phyloP scores from a whole-genome alignment of 2,797 vertebrate genomes.

The Esox lucius region DNA sequence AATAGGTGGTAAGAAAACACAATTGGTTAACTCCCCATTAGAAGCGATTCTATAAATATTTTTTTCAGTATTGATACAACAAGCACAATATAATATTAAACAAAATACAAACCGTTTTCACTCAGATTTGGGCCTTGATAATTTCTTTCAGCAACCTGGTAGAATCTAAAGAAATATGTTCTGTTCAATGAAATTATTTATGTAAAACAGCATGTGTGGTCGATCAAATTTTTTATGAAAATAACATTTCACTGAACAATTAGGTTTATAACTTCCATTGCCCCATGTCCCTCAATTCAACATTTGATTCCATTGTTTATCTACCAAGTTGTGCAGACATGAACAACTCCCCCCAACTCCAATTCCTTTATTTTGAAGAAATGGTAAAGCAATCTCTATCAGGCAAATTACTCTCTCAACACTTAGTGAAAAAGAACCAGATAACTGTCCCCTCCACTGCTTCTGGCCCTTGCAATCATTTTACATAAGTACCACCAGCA shows the following conservation, averaged over 20 bases:
- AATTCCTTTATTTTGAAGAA: conserved; percentile 13
- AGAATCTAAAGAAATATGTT: conserved; percentile 43
- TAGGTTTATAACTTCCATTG: conserved; percentile 11
- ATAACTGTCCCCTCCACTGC: background rate
- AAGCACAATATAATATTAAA: conserved; percentile 77
- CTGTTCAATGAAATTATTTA: conserved; percentile 56
- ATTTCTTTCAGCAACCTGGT: conserved; percentile 35
- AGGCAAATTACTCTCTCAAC: conserved; percentile 15
- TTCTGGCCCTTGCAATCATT: conserved; percentile 2
- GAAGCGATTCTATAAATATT: conserved; percentile 58
- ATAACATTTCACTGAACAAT: conserved; percentile 22
- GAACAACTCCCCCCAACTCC: background rate
- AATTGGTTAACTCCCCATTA: conserved; percentile 72
- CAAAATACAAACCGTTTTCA: conserved; percentile 10
- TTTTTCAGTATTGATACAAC: conserved; percentile 78
- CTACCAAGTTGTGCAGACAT: conserved; percentile 17
- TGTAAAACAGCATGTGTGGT: conserved; percentile 33
- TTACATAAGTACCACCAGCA: conserved; percentile 16
- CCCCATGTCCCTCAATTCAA: conserved; percentile 11
- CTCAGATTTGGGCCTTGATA: conserved; percentile 3
- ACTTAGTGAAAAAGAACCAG: background rate
- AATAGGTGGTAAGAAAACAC: conserved; percentile 79
- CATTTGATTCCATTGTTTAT: conserved; percentile 21
- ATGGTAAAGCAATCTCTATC: conserved; percentile 12
- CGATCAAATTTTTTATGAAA: conserved; percentile 23